phyloP scores from a whole-genome alignment of 2,888 invertebrate species.

The Iselma pallidipennis region DNA sequence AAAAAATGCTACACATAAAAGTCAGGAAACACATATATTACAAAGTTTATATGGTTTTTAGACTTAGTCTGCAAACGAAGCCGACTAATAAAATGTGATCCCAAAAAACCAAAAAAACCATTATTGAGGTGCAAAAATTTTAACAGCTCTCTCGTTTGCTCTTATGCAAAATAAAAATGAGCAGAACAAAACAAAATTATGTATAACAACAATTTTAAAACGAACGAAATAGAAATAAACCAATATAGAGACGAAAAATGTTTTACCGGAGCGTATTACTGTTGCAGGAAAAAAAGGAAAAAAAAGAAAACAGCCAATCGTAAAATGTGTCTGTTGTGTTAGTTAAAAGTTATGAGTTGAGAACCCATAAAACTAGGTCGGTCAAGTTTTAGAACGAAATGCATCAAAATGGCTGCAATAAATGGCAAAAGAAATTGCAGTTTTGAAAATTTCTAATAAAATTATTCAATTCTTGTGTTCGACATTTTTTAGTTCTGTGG shows the following conservation, averaged over 20 bases:
- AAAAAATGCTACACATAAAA: constrained; percentile 40
- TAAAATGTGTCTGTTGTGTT: constrained; percentile 41
- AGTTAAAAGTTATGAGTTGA: constrained; percentile 45
- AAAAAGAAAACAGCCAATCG: constrained; percentile 33
- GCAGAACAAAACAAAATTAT: constrained; percentile 7
- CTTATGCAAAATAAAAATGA: constrained; percentile 48
- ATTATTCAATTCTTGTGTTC: no score
- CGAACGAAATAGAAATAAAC: not conserved
- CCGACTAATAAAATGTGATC: constrained; percentile 51
- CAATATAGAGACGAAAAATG: not conserved
- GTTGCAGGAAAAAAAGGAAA: not conserved
- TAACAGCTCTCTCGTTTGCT: constrained; percentile 38
- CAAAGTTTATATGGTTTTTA: constrained; percentile 55
- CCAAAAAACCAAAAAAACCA: constrained; percentile 51
- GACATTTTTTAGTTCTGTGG: no score
- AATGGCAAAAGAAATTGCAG: not conserved
- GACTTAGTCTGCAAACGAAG: constrained; percentile 51
- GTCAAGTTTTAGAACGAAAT: constrained; percentile 10
- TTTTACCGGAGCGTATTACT: not conserved
- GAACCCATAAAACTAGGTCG: constrained; percentile 46
- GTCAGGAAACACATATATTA: constrained; percentile 56
- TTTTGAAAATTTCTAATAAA: not conserved
- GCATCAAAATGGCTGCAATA: not conserved
- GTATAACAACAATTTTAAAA: not conserved
- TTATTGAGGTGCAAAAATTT: constrained; percentile 52